Evolutionary conservation across 2,113 vertebrate genomes (phyloP).

Genomic region (Brienomyrus brachyistius): DNA sequence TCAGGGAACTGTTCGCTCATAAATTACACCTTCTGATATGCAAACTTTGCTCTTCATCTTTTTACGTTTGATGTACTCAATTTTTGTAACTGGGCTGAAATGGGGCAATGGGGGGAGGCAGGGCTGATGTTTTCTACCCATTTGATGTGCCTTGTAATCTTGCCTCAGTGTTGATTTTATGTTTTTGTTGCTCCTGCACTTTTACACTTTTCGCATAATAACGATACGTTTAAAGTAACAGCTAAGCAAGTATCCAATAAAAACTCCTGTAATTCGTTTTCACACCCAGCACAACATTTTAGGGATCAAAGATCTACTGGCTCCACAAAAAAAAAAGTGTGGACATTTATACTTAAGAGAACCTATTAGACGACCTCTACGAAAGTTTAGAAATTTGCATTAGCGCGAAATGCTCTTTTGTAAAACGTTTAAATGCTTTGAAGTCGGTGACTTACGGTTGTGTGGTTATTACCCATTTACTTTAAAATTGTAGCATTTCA

Average conservation of each 20-base stretch:
- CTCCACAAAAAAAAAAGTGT: not conserved
- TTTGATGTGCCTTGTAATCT: not conserved
- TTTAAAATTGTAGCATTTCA: not conserved
- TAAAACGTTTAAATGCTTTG: not conserved
- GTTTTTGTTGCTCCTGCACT: not conserved
- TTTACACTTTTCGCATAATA: not conserved
- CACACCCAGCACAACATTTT: not conserved
- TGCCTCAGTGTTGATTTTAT: not conserved
- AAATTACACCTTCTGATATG: not conserved
- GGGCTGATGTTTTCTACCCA: not conserved
- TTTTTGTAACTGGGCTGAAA: not conserved
- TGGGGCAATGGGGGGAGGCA: not conserved
- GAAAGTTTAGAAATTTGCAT: not conserved
- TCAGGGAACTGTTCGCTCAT: not conserved
- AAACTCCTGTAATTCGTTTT: not conserved
- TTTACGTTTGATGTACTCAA: not conserved
- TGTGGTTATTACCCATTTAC: not conserved
- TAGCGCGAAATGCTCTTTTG: not conserved
- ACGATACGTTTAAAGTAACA: not conserved
- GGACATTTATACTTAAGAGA: not conserved
- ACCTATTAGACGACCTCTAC: not conserved
- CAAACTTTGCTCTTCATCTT: not conserved
- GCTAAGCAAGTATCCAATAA: not conserved
- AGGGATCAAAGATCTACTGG: not conserved
- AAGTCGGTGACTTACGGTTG: not conserved